Evolutionary conservation across 2,888 invertebrate genomes (phyloP).

Genomic region (Molorchus minor): DNA sequence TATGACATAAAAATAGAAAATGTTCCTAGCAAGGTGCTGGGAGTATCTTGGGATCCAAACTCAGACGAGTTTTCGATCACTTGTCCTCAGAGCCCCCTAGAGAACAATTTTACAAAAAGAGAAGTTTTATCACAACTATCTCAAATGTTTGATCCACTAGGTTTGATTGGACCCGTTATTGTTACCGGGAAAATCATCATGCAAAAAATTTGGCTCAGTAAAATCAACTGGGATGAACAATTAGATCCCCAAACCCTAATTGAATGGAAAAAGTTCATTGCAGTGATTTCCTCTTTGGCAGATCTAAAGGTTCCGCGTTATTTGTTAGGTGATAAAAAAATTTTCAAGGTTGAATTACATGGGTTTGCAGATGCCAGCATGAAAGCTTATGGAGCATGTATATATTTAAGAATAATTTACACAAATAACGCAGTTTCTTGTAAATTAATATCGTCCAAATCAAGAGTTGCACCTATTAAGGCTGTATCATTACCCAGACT

Average conservation of each 20-base stretch:
- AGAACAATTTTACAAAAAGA: background rate
- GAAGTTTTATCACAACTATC: background rate
- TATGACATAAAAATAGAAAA: background rate
- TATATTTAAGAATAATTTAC: conserved; percentile 1
- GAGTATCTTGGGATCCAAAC: background rate
- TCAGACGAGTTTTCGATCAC: background rate
- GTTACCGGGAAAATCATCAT: background rate
- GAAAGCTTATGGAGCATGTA: conserved; percentile 4
- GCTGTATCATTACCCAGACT: conserved; percentile 27
- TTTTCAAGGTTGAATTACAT: conserved; percentile 4
- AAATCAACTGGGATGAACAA: background rate
- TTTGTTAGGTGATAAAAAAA: background rate
- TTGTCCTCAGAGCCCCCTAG: background rate
- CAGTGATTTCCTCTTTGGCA: background rate
- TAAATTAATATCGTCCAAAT: conserved; percentile 26
- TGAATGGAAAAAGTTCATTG: background rate
- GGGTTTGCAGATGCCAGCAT: conserved; percentile 8
- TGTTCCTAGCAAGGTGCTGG: background rate
- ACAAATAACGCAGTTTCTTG: background rate
- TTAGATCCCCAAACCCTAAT: background rate
- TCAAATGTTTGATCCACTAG: background rate
- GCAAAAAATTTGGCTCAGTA: conserved; percentile 1
- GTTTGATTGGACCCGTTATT: background rate
- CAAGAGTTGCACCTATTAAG: conserved; percentile 33
- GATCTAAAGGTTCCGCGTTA: background rate